These are phyloP conservation scores for Myotis brandtii DNA, from an alignment of 2,113 vertebrate genomes.

Conservation along the genomic window DNA sequence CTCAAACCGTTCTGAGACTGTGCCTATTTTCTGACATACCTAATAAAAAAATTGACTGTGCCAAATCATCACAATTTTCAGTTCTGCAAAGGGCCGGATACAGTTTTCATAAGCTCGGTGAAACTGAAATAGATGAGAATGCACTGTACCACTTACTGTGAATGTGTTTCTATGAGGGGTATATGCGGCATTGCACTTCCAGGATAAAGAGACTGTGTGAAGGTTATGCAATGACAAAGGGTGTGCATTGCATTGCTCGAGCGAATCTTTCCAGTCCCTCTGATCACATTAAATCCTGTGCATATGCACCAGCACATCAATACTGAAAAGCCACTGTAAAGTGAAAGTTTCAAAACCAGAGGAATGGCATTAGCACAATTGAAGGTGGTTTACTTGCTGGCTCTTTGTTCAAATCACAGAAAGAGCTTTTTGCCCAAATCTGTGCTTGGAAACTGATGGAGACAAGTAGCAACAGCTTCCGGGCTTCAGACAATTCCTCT, in stretches of 20 bases:
- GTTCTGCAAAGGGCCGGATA: background rate
- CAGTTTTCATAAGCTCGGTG: background rate
- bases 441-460: background rate
- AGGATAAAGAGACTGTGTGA: conserved; percentile 2
- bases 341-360: background rate
- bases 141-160: background rate
- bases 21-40: background rate
- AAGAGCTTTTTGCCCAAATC: background rate
- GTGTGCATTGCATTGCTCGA: background rate
- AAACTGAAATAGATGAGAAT: background rate
- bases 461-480: background rate
- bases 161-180: background rate
- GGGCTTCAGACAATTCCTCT: background rate
- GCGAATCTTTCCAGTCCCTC: background rate
- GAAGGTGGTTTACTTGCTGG: conserved; percentile 1
- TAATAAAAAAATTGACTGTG: conserved; percentile 28
- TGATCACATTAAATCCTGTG: background rate
- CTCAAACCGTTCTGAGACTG: background rate
- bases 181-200: background rate
- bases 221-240: conserved; percentile 51
- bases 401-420: conserved; percentile 21
- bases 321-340: background rate
- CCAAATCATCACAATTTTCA: background rate
- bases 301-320: background rate
- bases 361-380: background rate